These are phyloP conservation scores for Liolophura sinensis DNA, from an alignment of 1,140 invertebrate genomes.

Conservation along the genomic window DNA sequence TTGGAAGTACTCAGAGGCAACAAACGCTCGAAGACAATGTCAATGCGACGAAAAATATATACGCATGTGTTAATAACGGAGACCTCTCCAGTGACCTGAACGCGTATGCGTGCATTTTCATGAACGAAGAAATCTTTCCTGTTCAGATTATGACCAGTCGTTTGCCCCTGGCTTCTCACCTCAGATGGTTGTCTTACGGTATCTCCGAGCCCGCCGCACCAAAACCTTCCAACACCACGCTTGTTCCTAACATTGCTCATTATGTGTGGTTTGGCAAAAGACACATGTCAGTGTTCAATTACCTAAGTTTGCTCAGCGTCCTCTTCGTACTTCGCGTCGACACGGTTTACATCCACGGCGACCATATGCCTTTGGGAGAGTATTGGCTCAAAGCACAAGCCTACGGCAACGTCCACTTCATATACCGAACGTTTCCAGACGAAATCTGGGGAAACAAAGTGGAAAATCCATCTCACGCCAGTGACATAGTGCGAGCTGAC, in stretches of 20 bases:
- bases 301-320: conserved; percentile 41
- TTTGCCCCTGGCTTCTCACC: conserved; percentile 14
- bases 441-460: conserved; percentile 35
- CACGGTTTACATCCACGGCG: conserved; percentile 39
- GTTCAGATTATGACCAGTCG: conserved; percentile 13
- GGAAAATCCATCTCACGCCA: conserved; percentile 38
- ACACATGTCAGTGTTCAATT: conserved; percentile 39
- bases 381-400: conserved; percentile 33
- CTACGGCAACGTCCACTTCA: conserved; percentile 26
- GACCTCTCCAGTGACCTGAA: neutral
- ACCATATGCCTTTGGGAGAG: conserved; percentile 27
- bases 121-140: conserved; percentile 24
- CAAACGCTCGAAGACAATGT: neutral
- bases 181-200: conserved; percentile 27
- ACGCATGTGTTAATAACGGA: neutral
- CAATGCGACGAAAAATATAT: neutral
- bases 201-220: conserved; percentile 11
- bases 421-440: conserved; percentile 32
- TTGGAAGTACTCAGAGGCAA: neutral
- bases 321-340: conserved; percentile 38
- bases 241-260: conserved; percentile 45
- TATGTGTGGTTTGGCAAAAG: conserved; percentile 38
- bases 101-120: conserved; percentile 12
- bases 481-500: conserved; percentile 45
- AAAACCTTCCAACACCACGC: conserved; percentile 8